Base-by-base conservation (phyloP, 1,140 invertebrate species). In the Euwallacea similis region DNA sequence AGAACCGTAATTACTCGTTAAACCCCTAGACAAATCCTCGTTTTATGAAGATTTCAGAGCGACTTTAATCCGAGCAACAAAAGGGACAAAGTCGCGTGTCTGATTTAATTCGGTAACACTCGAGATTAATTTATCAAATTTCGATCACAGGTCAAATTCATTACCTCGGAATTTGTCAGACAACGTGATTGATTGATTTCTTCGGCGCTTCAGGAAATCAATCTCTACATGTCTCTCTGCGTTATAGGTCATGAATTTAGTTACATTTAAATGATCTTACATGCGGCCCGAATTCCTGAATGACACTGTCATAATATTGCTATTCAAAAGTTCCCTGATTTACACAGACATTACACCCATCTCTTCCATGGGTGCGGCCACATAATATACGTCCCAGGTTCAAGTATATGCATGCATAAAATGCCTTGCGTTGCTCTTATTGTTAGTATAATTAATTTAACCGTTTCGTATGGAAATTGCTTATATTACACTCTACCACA, bases 371-470 rank as follows among this genome's bases (percentile, higher is more conserved):
- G 66, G 66, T 60, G 66, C 56, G 66, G 10, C 56, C 53, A 16
- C 15, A 58, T 66, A 44, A 66, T 56, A 42, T 56, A 55, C 53
- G 41, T 13, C 41, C 41, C 21, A 42, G 50, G 50, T 66, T 66
- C 64, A 16, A 55, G 42, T 66, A 44, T 50, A 66, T 66, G 53
- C 13, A 42, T 66, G 53, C 64, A 66, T 66, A 66, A 66, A 55
- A 56, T 15, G 7, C 11, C 42, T 15, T 66, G 41, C 64, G 42
- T 9, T 53, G 66, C 56, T 50, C 66, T 61, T 50, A 68, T 68
- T 68, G 43, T 68, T 47, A 55, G 43, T 68, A 46, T 63, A 68
- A 68, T 68, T 68, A 68, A 68, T 68, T 59, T 59, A 68, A 47
- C 44, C 47, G 56, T 60, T 54, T 59, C 58, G 54, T 68, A 68